Evolutionary conservation across 2,113 vertebrate species (phyloP), one percentile per base, ranked within the genome.

Genomic region (Gopherus flavomarginatus): DNA sequence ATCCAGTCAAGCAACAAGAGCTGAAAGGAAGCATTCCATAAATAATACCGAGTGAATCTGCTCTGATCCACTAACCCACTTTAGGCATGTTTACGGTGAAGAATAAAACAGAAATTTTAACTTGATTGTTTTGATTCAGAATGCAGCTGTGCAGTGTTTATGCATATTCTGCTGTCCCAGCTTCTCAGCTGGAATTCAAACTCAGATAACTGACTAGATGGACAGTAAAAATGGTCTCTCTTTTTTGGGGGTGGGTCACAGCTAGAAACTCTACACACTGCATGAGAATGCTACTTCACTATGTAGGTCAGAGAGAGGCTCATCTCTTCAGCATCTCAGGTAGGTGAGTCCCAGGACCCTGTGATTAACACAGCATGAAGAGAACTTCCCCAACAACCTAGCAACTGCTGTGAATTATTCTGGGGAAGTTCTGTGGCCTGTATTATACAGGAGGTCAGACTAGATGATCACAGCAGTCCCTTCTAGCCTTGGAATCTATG

Each of bases 41-140:
- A 96, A 97, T 95, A 93, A 95, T 83, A 90, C 1, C 97, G 85
- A 90, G 83, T 91, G 95, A 85, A 92, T 95, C 92, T 93, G 86
- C 93, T 97, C 94, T 97, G 96, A 96, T 96, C 97, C 85, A 96
- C 97, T 97, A 95, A 97, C 95, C 97, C 94, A 97, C 88, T 96
- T 97, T 77, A 93, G 89, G 83, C 93, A 95, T 86, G 83, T 96
- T 97, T 94, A 81, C 56, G 80, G 85, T 2, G 81, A 96, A 90
- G 85, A 93, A 94, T 59, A 95, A 89, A 72, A 92, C n/a, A 81
- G 53, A 62, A 95, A 95, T 90, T 94, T 94, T 87, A 88, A 69
- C 81, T 88, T 16, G 56, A 90, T 83, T 81, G 84, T 77, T 72
- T 85, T 3, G 72, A 96, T 95, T 95, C 88, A 57, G 83, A 85